A percentile compares a stretch with the other conserved stretches of the same genome.
Evolutionary conservation across 2,888 invertebrate species (phyloP).

Genomic region (Mimumesa dahlbomi): DNA sequence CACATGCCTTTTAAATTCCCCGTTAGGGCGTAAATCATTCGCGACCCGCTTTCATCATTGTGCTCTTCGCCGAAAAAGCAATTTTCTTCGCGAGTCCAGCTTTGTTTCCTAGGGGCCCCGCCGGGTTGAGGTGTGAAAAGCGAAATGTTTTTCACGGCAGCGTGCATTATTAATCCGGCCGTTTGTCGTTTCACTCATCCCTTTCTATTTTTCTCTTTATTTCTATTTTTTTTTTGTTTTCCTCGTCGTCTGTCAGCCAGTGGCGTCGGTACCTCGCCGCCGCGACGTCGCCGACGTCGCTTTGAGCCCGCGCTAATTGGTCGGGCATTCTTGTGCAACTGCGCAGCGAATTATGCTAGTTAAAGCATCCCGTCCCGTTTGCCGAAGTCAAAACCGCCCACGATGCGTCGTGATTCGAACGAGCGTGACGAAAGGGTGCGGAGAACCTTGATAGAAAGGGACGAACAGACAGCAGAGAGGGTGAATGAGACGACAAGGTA

Average conservation of each 20-base stretch:
- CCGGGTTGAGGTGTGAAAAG: not conserved
- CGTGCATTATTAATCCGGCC: not conserved
- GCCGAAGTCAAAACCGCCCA: constrained; percentile 56
- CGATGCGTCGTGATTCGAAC: no score
- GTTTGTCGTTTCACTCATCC: not conserved
- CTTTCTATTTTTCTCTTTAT: not conserved
- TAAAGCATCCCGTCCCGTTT: constrained; percentile 58
- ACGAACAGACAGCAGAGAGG: constrained; percentile 4
- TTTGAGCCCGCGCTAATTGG: constrained; percentile 59
- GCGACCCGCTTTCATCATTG: not conserved
- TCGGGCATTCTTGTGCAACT: constrained; percentile 48
- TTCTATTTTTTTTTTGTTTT: no score
- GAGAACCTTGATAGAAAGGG: no score
- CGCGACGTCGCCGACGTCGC: not conserved
- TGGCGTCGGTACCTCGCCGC: not conserved
- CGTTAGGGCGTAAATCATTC: not conserved
- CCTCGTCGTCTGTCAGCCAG: no score
- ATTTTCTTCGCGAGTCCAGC: not conserved
- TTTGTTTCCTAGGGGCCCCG: no score
- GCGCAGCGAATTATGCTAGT: constrained; percentile 68
- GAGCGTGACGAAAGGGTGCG: no score
- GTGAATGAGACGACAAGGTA: no score
- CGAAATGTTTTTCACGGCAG: not conserved
- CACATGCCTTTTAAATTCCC: not conserved
- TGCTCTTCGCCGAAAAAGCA: not conserved